A percentile compares a stretch with the other conserved stretches of the same genome.
Evolutionary conservation across 2,113 vertebrate species (phyloP).

Genomic region (Perognathus longimembris): DNA sequence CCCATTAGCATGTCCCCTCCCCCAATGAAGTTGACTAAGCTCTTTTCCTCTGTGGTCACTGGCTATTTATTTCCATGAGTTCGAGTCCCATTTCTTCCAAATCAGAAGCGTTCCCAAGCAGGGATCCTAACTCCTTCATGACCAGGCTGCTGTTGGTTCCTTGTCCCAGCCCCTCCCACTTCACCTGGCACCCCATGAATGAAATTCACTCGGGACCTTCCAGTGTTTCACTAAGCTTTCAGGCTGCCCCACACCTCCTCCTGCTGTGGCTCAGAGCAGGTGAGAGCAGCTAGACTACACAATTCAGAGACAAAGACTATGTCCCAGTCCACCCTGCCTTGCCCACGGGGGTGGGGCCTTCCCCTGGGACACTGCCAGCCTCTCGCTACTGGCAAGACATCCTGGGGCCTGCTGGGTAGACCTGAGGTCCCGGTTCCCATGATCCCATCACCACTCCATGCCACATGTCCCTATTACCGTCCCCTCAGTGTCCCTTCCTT

Average conservation of each 20-base stretch:
- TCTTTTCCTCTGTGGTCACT: not conserved
- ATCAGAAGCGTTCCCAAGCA: not conserved
- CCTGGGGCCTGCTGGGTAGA: not conserved
- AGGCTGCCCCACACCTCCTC: not conserved
- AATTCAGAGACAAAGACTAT: not conserved
- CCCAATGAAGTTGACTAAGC: not conserved
- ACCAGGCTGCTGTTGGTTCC: not conserved
- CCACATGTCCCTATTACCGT: not conserved
- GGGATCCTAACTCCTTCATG: too few relatives aligned
- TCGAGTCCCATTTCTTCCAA: not conserved
- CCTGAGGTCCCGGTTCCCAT: not conserved
- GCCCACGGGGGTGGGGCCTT: not conserved
- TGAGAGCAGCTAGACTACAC: accelerated
- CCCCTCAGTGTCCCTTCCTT: not conserved
- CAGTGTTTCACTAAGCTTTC: not conserved
- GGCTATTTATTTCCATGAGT: not conserved
- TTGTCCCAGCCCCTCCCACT: not conserved
- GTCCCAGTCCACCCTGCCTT: too few relatives aligned
- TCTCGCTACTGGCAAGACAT: not conserved
- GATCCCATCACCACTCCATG: not conserved
- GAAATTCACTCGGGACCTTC: not conserved
- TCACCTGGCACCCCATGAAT: not conserved
- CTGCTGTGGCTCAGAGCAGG: not conserved
- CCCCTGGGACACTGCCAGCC: not conserved
- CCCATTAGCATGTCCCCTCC: accelerated